Evolutionary conservation across 1,140 invertebrate species (phyloP), one percentile per base, ranked within the genome.

Genomic region (Platyscapa corneri): DNA sequence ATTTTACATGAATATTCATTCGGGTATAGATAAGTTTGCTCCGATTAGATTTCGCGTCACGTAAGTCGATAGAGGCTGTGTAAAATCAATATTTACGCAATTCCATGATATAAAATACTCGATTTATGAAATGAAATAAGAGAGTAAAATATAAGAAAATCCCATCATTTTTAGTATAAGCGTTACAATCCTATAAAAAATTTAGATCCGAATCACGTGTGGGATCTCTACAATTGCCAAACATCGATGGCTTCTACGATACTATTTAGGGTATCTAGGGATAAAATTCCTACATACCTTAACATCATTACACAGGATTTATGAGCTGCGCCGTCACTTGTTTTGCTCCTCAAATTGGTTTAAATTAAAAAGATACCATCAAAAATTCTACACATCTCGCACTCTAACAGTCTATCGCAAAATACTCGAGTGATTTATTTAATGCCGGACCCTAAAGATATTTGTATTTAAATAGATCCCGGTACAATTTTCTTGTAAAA

Each of bases 141-240:
- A n/a, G n/a, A 39, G 32, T 65, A 67, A 80, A 80, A 18, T 65
- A 7, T 42, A 30, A 80, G 60, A n/a, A 27, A 65, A 80, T 30
- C 23, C 32, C 56, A 74, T 27, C 80, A n/a, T 67, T 70, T 32
- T 39, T 70, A 70, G 10, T 64, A 6, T 65, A 34, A 1, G 23
- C 6, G 39, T 23, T 37, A 30, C 23, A 67, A 39, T 82, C 74
- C 74, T 82, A 56, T 82, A 49, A 32, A 74, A 74, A 74, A 82
- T 74, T 74, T 72, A 37, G 74, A 74, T 39, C 30, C 67, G 23
- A 27, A 49, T 82, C 80, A 82, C 49, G 67, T 46, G 37, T 32
- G 27, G 3, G 23, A 37, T 37, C 32, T 32, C 23, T 46, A 32
- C 34, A 70, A 32, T 81, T 42, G 64, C 18, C 18, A 72, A 49